These are phyloP conservation scores for Andrena minutula DNA, from an alignment of 2,888 invertebrate species.

Conservation along the genomic window DNA sequence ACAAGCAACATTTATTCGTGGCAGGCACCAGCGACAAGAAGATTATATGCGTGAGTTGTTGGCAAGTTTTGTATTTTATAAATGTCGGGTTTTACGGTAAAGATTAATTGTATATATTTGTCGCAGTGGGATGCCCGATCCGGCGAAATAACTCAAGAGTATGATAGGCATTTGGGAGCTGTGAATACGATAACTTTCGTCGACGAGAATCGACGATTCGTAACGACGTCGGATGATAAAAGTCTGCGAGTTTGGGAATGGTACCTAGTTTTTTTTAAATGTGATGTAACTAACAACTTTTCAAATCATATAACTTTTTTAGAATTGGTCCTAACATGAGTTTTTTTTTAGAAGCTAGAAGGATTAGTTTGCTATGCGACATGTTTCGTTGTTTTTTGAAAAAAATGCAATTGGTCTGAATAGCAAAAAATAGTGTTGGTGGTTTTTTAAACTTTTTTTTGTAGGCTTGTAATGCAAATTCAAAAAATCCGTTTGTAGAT, in stretches of 20 bases:
- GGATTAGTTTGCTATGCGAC: too few species aligned
- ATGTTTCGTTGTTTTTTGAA: too few species aligned
- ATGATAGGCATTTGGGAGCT: slow-evolving; percentile 99
- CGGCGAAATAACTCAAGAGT: slow-evolving; percentile 98
- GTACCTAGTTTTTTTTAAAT: slow-evolving; percentile 82
- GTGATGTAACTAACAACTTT: too few species aligned
- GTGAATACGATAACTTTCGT: slow-evolving; percentile 99
- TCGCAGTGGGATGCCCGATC: slow-evolving; percentile 97
- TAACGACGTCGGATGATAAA: slow-evolving; percentile 99
- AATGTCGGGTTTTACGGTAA: background rate
- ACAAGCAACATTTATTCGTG: slow-evolving; percentile 98
- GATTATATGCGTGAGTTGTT: slow-evolving; percentile 96
- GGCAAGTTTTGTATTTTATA: background rate
- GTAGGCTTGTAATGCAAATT: too few species aligned
- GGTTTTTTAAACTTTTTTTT: too few species aligned
- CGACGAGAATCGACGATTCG: slow-evolving; percentile 98
- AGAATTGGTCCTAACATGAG: too few species aligned
- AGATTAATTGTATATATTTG: background rate
- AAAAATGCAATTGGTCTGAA: too few species aligned
- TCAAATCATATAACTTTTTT: too few species aligned
- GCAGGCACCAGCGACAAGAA: slow-evolving; percentile 99
- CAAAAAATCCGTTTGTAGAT: too few species aligned
- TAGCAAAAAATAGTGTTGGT: too few species aligned
- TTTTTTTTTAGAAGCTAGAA: too few species aligned
- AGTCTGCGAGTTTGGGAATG: slow-evolving; percentile 99